Evolutionary conservation across 2,113 vertebrate species (phyloP).

Genomic region (Equus quagga): DNA sequence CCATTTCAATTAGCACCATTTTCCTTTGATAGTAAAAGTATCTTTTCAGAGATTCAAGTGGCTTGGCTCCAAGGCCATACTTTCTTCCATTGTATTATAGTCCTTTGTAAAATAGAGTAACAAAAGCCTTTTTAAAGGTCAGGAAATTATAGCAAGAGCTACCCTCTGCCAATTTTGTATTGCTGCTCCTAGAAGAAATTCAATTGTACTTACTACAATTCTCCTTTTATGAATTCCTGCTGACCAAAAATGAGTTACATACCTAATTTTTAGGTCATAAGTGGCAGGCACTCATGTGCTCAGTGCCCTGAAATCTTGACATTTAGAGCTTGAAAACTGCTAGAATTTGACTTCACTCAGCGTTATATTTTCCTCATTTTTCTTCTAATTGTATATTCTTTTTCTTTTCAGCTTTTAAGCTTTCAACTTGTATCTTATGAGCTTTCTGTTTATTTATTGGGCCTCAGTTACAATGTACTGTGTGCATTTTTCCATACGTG

Average conservation of each 20-base stretch:
- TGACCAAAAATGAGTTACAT: slow-evolving; percentile 49
- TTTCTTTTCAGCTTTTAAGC: not conserved
- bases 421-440: not conserved
- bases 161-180: slow-evolving; percentile 35
- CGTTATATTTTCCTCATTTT: not conserved
- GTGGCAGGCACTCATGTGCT: not conserved
- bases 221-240: slow-evolving; percentile 41
- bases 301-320: slow-evolving; percentile 5
- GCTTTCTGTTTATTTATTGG: not conserved
- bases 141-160: slow-evolving; percentile 60
- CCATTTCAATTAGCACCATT: not conserved
- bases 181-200: slow-evolving; percentile 54
- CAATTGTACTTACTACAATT: not conserved
- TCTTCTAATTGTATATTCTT: not conserved
- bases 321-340: slow-evolving; percentile 17
- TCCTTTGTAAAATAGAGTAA: slow-evolving; percentile 45
- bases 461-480: not conserved
- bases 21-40: slow-evolving; percentile 36
- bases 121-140: slow-evolving; percentile 62
- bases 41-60: slow-evolving; percentile 30
- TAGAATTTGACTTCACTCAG: not conserved
- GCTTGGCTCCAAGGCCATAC: not conserved
- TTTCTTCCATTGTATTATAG: slow-evolving; percentile 7
- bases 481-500: not conserved
- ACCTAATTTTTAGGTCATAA: slow-evolving; percentile 36